Conservation (phyloP, 2,797 vertebrate genomes). For the Sarcoramphus papa region DNA sequence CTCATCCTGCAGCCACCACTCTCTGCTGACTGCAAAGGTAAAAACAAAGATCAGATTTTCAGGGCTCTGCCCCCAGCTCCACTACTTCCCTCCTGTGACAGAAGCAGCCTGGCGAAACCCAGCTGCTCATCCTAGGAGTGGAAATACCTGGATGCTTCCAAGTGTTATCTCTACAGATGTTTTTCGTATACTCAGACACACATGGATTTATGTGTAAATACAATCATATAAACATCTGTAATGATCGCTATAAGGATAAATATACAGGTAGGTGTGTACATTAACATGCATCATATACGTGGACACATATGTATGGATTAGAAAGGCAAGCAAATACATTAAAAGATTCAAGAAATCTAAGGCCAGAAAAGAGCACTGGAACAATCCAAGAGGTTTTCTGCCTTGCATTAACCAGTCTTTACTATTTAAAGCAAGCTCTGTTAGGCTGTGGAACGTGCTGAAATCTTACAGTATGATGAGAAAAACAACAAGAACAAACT, state of each 20-base stretch:
- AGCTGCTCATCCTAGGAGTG: neutral
- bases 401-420: neutral
- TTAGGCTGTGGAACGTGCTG: neutral
- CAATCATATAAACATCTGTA: neutral
- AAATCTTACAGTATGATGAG: neutral
- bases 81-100: neutral
- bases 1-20: neutral
- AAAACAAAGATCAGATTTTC: neutral
- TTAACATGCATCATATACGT: neutral
- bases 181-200: neutral
- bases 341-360: neutral
- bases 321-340: neutral
- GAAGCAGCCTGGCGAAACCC: neutral
- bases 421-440: neutral
- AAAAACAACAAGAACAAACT: slow-evolving; percentile 6
- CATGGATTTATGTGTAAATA: neutral
- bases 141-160: neutral
- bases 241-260: neutral
- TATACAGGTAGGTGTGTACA: neutral
- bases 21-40: neutral
- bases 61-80: neutral
- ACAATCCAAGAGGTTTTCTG: neutral
- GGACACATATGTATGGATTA: neutral
- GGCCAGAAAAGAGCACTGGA: neutral
- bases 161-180: neutral